Evolutionary conservation across 2,113 vertebrate genomes (phyloP), one percentile per base, ranked within the genome.

Genomic region (Centropus bengalensis): DNA sequence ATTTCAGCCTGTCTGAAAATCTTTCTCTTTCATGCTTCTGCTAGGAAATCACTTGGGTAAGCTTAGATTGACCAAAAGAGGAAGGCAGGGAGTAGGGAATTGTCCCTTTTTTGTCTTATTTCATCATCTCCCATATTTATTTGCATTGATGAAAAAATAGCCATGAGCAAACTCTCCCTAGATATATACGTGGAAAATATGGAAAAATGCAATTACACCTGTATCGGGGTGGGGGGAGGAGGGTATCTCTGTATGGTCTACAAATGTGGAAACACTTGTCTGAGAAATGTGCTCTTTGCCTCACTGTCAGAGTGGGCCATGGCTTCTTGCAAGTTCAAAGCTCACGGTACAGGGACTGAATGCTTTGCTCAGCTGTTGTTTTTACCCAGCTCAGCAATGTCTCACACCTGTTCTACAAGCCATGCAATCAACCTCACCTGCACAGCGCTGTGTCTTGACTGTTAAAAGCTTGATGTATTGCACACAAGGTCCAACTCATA

Each of bases 391-490:
- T 73, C 84, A 88, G 84, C 84, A 80, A 36, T 59, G 26, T 36
- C 64, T 71, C 75, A 14, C 27, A 55, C 78, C 42, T 82, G 63
- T 70, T 55, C 40, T 16, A 17, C 84, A 95, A 12, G 56, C 56
- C 11, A 0, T 33, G 58, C 62, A 73, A 26, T 83, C 82, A 82
- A 51, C 32, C 82, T 91, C 64, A 83, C 93, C 89, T 94, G 93
- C 75, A 40, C 70, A 8, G 38, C 4, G 44, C 78, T 66, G 36
- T n/a, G 38, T 32, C 69, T 64, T 24, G 6, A 10, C 89, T 82
- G 7, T 51, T 91, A 67, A 77, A 49, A 86, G 47, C 63, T 80
- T 95, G 95, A 96, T 95, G 47, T 55, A 95, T 95, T 30, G 85
- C 71, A 56, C 56, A 30, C 63, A 13, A 36, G 44, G 87, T 55